Evolutionary conservation across 2,888 invertebrate species (phyloP).

Genomic region (Trichogramma dendrolimi): DNA sequence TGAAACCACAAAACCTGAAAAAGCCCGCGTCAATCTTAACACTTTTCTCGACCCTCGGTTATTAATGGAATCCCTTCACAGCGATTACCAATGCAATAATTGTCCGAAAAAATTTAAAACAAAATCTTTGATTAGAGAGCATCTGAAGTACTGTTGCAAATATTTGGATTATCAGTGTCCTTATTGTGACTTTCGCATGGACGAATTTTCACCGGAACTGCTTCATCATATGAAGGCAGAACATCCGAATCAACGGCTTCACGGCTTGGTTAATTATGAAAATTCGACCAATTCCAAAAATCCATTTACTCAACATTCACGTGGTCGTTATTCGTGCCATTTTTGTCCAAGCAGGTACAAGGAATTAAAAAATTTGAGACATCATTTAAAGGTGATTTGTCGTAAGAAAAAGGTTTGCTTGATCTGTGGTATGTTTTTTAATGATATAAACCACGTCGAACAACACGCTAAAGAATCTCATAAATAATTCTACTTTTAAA

Average conservation of each 20-base stretch:
- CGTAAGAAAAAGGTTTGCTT: conserved; percentile 16
- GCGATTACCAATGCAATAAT: too few species aligned
- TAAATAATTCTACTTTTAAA: too few species aligned
- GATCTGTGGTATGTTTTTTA: not conserved
- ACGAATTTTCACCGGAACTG: not conserved
- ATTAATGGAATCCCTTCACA: too few species aligned
- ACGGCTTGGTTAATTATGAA: not conserved
- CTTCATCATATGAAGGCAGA: not conserved
- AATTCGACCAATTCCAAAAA: not conserved
- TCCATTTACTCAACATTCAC: not conserved
- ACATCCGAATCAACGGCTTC: not conserved
- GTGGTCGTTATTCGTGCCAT: not conserved
- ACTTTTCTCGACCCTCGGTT: too few species aligned
- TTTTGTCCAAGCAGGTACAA: conserved; percentile 3
- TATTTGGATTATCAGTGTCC: conserved; percentile 3
- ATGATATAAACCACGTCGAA: too few species aligned
- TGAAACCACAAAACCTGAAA: too few species aligned
- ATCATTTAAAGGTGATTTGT: conserved; percentile 12
- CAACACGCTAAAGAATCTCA: too few species aligned
- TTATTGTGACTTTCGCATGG: not conserved
- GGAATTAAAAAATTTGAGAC: not conserved
- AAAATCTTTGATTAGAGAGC: not conserved
- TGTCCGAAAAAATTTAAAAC: too few species aligned
- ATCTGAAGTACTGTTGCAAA: not conserved
- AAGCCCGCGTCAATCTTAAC: too few species aligned